A percentile compares a stretch with the other conserved stretches of the same genome.
Conservation (phyloP, 2,888 invertebrate genomes). For the Drosophila gaucha region DNA sequence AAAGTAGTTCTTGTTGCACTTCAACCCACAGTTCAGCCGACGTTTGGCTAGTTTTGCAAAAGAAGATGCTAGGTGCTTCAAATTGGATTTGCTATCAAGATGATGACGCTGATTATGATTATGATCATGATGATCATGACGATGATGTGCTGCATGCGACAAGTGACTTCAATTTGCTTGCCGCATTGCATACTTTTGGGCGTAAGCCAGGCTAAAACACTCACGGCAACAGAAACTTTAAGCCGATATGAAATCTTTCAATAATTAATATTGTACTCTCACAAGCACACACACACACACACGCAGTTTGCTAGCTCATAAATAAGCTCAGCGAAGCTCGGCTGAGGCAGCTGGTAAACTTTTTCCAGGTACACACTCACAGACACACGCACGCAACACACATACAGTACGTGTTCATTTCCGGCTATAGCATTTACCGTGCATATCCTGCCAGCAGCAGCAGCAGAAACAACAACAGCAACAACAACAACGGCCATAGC, state of each 20-base stretch:
- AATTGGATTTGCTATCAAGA: slow-evolving; percentile 66
- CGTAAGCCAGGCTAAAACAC: slow-evolving; percentile 32
- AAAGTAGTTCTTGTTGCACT: slow-evolving; percentile 37
- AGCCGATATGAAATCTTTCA: slow-evolving; percentile 77
- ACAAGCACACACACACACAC: slow-evolving; percentile 18
- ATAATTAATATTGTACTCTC: slow-evolving; percentile 70
- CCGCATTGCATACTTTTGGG: slow-evolving; percentile 27
- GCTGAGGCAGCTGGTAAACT: slow-evolving; percentile 53
- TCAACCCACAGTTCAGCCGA: slow-evolving; percentile 6
- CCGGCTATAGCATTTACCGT: slow-evolving; percentile 75
- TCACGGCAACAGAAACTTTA: slow-evolving; percentile 58
- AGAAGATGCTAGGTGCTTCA: slow-evolving; percentile 21
- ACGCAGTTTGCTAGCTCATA: slow-evolving; percentile 37
- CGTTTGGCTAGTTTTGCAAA: neutral
- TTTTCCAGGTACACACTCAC: slow-evolving; percentile 49
- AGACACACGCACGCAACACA: slow-evolving; percentile 38
- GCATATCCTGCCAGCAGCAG: slow-evolving; percentile 66
- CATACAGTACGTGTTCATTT: slow-evolving; percentile 74
- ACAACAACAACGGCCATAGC: slow-evolving; percentile 14
- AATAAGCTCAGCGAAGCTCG: slow-evolving; percentile 41
- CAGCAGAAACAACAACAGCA: slow-evolving; percentile 13
- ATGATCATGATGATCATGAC: slow-evolving; percentile 47
- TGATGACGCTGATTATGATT: no score
- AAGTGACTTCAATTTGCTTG: slow-evolving; percentile 65
- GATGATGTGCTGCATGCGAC: slow-evolving; percentile 66